Percentiles rank a stretch among this genome's conserved stretches.
phyloP scores from a whole-genome alignment of 1,140 invertebrate genomes.

The Stegodyphus dumicola region DNA sequence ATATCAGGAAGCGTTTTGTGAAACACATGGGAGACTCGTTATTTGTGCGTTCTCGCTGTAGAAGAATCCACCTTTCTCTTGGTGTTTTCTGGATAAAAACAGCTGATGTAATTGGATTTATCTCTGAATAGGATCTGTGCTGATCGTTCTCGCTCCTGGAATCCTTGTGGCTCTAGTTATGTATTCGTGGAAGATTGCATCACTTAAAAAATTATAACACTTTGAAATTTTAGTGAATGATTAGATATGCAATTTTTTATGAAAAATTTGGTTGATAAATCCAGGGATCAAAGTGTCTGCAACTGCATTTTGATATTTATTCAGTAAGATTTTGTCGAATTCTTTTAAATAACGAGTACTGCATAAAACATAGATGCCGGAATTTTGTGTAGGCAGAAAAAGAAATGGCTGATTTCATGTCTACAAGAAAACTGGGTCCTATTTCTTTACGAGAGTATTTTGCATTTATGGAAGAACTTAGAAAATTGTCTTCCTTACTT shows the following conservation, averaged over 20 bases:
- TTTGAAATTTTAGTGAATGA: neutral
- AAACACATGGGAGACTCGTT: neutral
- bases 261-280: neutral
- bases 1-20: neutral
- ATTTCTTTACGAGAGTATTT: slow-evolving; percentile 39
- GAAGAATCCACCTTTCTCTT: neutral
- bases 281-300: neutral
- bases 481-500: slow-evolving; percentile 16
- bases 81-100: neutral
- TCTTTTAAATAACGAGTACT: too few species aligned
- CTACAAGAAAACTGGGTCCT: slow-evolving; percentile 22
- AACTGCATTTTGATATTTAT: neutral
- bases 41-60: neutral
- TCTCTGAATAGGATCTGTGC: too few species aligned
- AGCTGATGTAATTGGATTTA: neutral
- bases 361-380: neutral
- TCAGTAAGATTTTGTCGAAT: neutral
- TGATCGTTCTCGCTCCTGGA: too few species aligned
- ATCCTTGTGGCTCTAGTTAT: too few species aligned
- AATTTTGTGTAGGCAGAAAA: neutral
- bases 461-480: slow-evolving; percentile 28
- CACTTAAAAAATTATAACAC: neutral
- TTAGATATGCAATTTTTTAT: neutral
- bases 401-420: slow-evolving; percentile 37
- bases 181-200: too few species aligned